These are phyloP conservation scores for Pangasius djambal DNA, from an alignment of 2,797 vertebrate species.

Conservation along the genomic window DNA sequence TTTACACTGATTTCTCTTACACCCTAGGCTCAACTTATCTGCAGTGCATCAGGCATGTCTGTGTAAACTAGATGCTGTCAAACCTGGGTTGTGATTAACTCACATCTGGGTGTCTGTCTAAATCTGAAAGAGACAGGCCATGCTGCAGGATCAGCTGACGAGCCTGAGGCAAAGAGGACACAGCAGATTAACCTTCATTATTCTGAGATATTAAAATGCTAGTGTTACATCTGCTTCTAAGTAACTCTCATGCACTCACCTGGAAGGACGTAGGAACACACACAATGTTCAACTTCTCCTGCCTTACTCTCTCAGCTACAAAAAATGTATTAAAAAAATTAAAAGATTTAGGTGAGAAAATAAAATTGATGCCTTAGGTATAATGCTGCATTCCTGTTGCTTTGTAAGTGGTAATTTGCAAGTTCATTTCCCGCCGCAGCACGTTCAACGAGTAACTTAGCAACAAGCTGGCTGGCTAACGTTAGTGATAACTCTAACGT, in stretches of 20 bases:
- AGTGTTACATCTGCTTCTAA: background rate
- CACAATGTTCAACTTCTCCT: conserved; percentile 89
- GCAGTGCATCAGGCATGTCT: background rate
- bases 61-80: background rate
- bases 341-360: no score
- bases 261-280: conserved; percentile 97
- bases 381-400: background rate
- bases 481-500: background rate
- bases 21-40: background rate
- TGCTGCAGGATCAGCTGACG: conserved; percentile 94
- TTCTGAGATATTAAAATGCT: background rate
- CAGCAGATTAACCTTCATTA: background rate
- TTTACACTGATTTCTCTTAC: background rate
- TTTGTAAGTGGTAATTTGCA: background rate
- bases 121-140: conserved; percentile 87
- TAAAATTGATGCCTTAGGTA: background rate
- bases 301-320: conserved; percentile 87
- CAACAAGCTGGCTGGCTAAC: background rate
- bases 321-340: background rate
- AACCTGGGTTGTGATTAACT: conserved; percentile 11
- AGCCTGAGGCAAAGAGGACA: conserved; percentile 75
- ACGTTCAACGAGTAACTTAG: background rate
- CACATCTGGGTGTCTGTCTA: conserved; percentile 96
- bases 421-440: background rate
- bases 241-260: conserved; percentile 68